Base-by-base conservation (phyloP, 1,140 invertebrate species). In the Calliopsis andreniformis region DNA sequence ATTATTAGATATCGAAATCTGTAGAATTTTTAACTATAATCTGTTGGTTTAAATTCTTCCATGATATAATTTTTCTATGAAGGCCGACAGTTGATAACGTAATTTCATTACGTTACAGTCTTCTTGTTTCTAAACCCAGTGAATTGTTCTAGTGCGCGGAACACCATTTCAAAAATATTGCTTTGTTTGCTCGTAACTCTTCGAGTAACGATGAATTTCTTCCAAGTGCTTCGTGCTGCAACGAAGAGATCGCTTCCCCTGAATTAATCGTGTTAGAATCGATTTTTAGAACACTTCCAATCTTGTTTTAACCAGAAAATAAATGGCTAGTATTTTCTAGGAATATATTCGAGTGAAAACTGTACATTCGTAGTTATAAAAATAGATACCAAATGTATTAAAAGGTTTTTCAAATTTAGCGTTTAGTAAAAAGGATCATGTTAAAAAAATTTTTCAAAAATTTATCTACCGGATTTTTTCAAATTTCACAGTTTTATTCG, bases 241-340 rank as follows among this genome's bases (percentile, higher is more conserved):
- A 25, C 10, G 30, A 63, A 63, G 56, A 30, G 39, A 28, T 63
- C 23, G 53, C 45, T 30, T 42, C 49, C 63, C 39, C 70, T 42
- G 45, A 16, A 28, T 55, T 58, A 63, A 72, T 72, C 18, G 49
- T 63, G 45, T 78, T 78, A 64, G 42, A 55, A 72, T 72, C 47
- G 53, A 73, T 64, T 39, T 10, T 10, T 18, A 16, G 32, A 35
- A 42, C 12, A 8, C n/a, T 55, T 39, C 35, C n/a, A 42, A 59
- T 39, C 4, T n/a, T 8, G n/a, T 39, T 42, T 59, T 35, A 59
- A 59, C 39, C 56, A 59, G 10, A 10, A 59, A 42, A n/a, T 10
- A 59, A 59, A 20, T n/a, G n/a, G n/a, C n/a, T n/a, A 59, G 32
- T 14, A 3, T 20, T 20, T 32, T 58, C 2, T 10, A 10, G 30